Conservation (phyloP, 2,113 vertebrate species). For the Toxostoma redivivum region DNA sequence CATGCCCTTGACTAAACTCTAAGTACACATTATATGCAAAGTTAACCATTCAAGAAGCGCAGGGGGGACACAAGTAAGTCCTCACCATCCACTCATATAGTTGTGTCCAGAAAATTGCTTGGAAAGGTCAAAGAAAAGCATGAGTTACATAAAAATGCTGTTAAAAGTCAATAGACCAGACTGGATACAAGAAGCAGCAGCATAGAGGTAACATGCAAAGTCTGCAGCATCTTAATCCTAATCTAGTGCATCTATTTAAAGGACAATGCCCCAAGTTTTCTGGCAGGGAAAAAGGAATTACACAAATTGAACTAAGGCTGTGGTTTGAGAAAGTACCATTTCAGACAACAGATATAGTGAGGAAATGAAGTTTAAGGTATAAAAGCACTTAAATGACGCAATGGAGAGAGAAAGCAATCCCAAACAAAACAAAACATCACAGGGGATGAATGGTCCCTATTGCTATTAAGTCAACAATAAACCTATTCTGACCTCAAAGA, state of each 20-base stretch:
- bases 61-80: neutral
- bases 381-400: neutral
- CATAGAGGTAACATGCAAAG: rapidly evolving
- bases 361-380: neutral
- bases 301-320: neutral
- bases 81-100: neutral
- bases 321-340: neutral
- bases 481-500: neutral
- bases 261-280: neutral
- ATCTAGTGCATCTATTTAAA: neutral
- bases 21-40: neutral
- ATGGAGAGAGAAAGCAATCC: neutral
- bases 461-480: neutral
- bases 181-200: neutral
- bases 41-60: neutral
- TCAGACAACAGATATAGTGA: neutral
- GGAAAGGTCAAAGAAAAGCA: neutral
- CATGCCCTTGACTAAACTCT: neutral
- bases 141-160: neutral
- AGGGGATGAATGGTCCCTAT: neutral
- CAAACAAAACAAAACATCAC: neutral
- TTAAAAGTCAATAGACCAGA: neutral
- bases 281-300: neutral
- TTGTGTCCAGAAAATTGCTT: neutral
- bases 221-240: neutral